Conservation (phyloP, 1,140 invertebrate species). For the Babylonia areolata region DNA sequence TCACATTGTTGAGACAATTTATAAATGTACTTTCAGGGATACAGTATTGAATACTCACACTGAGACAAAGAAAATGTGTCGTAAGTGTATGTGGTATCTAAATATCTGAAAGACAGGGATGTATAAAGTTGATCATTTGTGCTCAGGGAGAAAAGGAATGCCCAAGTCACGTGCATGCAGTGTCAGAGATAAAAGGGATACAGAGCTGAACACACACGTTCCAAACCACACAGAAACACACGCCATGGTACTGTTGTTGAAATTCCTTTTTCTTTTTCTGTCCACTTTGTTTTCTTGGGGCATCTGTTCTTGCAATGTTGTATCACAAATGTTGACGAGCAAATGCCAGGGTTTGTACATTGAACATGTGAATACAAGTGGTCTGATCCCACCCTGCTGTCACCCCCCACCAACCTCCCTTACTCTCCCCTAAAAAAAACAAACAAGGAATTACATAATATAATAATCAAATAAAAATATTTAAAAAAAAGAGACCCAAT, state of each 20-base stretch:
- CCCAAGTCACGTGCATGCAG: not conserved
- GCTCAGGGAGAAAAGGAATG: too few species aligned
- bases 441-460: not conserved
- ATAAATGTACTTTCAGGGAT: too few species aligned
- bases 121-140: too few species aligned
- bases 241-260: not conserved
- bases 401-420: not conserved
- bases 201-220: too few species aligned
- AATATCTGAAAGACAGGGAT: not conserved
- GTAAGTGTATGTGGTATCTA: too few species aligned
- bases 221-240: not conserved
- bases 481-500: too few species aligned
- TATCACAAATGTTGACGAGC: conserved; percentile 39
- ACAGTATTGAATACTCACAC: too few species aligned
- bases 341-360: conserved; percentile 46
- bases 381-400: conserved; percentile 24
- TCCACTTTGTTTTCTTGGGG: conserved; percentile 6
- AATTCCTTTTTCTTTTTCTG: conserved; percentile 26
- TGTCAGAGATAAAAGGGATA: not conserved
- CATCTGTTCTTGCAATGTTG: conserved; percentile 42
- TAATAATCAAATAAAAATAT: not conserved
- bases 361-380: conserved; percentile 41
- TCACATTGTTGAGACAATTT: too few species aligned
- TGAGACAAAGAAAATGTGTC: too few species aligned
- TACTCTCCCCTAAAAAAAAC: not conserved